Evolutionary conservation across 2,797 vertebrate species (phyloP), one percentile per base, ranked within the genome.

Genomic region (Siniperca scherzeri): DNA sequence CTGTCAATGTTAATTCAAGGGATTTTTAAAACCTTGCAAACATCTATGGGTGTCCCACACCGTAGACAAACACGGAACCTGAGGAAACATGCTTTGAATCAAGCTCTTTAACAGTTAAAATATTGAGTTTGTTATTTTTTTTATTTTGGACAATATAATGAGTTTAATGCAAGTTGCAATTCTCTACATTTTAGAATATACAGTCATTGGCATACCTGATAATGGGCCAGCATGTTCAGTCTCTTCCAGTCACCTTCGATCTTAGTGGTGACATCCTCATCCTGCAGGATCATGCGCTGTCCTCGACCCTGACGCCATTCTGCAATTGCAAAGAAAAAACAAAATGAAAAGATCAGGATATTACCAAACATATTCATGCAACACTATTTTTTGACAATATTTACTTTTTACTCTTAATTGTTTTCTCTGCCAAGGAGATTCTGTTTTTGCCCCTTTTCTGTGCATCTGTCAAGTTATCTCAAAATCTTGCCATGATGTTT

Each of bases 171-270:
- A 70, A 22, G 5, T 69, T 76, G 25, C 7, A 33, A 25, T 2
- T 53, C 21, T 61, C 9, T 46, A 30, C 13, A 25, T 27, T 42
- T 55, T 8, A 10, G 27, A 40, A 52, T 14, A 55, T 10, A 16
- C 17, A 74, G n/a, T 36, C 22, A 75, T 17, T n/a, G 12, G 8
- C 42, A 0, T 92, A 96, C 95, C 95, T 95, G 95, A 91, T 96
- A 96, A 82, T 99, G 98, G 50, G 94, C 96, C 87, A 99, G 88
- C 0, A 98, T 98, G 92, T 99, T 99, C 82, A 99, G 96, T 84
- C 98, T 97, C 95, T 99, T 99, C 98, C 98, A 99, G 96, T 99
- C 98, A 0, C 96, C 96, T 87, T 99, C 98, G 8, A 99, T 99
- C 94, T 99, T 99, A 21, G 98, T 99, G 81, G 98, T 98, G 92